A percentile compares a stretch with the other conserved stretches of the same genome.
Conservation (phyloP, 2,888 invertebrate genomes). For the Pammene aurita region DNA sequence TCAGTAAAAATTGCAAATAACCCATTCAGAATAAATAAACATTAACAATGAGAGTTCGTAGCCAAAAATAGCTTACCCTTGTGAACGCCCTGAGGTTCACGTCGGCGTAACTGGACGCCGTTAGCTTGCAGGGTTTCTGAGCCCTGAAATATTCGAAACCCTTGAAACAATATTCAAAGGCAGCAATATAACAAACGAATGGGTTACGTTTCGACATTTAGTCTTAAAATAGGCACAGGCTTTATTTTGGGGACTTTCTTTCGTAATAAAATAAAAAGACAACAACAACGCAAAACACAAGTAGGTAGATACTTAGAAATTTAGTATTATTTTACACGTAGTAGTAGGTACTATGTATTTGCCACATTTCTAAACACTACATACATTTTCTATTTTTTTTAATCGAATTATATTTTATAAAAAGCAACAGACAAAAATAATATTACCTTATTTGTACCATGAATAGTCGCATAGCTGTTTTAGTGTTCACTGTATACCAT, state of each 20-base stretch:
- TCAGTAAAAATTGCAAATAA: background rate
- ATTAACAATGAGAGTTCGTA: background rate
- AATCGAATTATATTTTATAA: no score
- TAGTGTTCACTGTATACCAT: slow-evolving; percentile 57
- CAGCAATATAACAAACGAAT: background rate
- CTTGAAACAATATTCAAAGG: slow-evolving; percentile 34
- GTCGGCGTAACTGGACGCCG: slow-evolving; percentile 63
- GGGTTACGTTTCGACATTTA: background rate
- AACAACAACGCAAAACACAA: no score
- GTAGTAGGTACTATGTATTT: no score
- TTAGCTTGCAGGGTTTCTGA: slow-evolving; percentile 62
- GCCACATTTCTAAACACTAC: no score
- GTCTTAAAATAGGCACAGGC: no score
- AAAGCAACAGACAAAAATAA: background rate
- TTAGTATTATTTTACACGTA: no score
- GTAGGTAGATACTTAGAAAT: no score
- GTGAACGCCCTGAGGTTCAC: slow-evolving; percentile 65
- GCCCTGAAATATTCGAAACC: slow-evolving; percentile 52
- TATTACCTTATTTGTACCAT: slow-evolving; percentile 58
- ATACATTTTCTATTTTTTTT: no score
- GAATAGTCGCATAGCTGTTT: slow-evolving; percentile 54
- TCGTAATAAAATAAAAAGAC: no score
- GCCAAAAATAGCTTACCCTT: slow-evolving; percentile 51
- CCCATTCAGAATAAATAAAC: background rate
- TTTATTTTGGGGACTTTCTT: no score